Evolutionary conservation across 2,113 vertebrate genomes (phyloP), one percentile per base, ranked within the genome.

Genomic region (Pholis gunnellus): DNA sequence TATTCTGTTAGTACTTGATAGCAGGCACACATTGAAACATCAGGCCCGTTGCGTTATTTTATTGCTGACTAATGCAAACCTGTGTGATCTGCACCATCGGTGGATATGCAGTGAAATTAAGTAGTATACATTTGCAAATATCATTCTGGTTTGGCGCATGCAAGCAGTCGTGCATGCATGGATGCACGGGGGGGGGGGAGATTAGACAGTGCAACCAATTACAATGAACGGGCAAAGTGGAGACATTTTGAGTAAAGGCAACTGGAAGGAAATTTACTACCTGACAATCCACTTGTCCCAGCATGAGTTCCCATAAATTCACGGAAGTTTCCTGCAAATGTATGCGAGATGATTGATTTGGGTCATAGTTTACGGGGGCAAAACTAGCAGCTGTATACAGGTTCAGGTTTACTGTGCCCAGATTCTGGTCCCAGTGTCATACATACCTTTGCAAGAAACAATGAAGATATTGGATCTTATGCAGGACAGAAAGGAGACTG

Each of bases 251-350:
- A 83, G 85, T 82, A 57, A 92, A 89, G 70, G 83, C 82, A 76
- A 91, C 86, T 86, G 83, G 83, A 94, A 94, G 82, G 79, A 93
- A 87, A 84, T 91, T 72, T 95, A 96, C 92, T 95, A 95, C 94
- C 95, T 96, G 95, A 94, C 92, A 94, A 89, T 93, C 89, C 94
- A 92, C 94, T 95, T 88, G 93, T 94, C 92, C 93, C 94, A 91
- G 93, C 93, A 94, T 94, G 93, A 94, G 93, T 93, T 95, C 92
- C 94, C 93, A 95, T 94, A 96, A 94, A 95, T 94, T 95, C 95
- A 95, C 87, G 93, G 95, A 95, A 91, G 94, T 95, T 95, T 94
- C 95, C 95, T 95, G 95, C 93, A 95, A 95, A 95, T 71, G 95
- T 95, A 93, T 93, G 94, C 77, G 59, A 95, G 86, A 94, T 93